These are phyloP conservation scores for Epinephelus awoara DNA, from an alignment of 2,797 vertebrate genomes.

Conservation along the genomic window DNA sequence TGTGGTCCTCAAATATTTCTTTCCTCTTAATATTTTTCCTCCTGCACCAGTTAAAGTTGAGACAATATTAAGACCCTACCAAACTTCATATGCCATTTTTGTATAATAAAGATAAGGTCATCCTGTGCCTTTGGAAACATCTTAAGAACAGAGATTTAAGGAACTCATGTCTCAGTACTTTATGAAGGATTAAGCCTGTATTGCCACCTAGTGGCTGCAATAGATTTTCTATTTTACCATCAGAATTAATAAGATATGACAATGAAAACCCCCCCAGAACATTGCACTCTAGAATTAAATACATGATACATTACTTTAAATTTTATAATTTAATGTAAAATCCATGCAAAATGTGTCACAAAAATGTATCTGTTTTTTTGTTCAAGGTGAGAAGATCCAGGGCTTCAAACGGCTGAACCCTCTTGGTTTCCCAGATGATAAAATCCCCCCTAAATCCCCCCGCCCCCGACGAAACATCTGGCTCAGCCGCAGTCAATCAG, in stretches of 20 bases:
- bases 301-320: no score
- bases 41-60: background rate
- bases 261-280: no score
- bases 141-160: background rate
- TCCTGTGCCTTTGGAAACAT: background rate
- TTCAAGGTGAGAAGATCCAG: constrained; percentile 89
- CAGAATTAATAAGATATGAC: background rate
- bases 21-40: background rate
- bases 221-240: background rate
- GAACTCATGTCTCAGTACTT: background rate
- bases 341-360: background rate
- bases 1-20: background rate
- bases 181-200: background rate
- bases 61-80: background rate
- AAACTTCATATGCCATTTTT: background rate
- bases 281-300: no score
- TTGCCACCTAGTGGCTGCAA: constrained; percentile 67
- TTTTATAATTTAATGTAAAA: background rate
- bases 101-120: background rate
- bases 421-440: constrained; percentile 88
- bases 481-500: constrained; percentile 97
- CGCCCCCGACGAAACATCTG: constrained; percentile 94
- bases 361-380: background rate
- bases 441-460: constrained; percentile 95
- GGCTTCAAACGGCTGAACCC: constrained; percentile 94